These are phyloP conservation scores for Tetragonula clypearis DNA, from an alignment of 1,140 invertebrate genomes.

Conservation along the genomic window DNA sequence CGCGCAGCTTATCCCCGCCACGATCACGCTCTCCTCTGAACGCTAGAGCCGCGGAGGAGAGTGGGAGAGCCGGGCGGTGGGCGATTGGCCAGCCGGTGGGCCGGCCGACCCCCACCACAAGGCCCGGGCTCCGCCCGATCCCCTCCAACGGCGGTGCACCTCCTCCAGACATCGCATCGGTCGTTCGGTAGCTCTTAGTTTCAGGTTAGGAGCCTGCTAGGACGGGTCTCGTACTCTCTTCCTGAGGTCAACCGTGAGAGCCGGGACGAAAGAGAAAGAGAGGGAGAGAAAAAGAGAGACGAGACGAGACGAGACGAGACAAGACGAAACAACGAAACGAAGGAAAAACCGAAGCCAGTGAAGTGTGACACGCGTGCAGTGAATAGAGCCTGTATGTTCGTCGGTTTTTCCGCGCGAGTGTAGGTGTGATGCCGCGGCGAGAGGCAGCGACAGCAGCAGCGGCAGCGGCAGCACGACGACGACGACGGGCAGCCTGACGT, in stretches of 20 bases:
- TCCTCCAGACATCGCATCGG: conserved; percentile 81
- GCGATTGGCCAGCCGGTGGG: conserved; percentile 72
- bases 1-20: conserved; percentile 64
- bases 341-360: conserved; percentile 41
- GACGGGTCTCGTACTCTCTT: conserved; percentile 80
- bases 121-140: conserved; percentile 63
- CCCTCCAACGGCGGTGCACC: conserved; percentile 73
- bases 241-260: conserved; percentile 61
- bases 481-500: conserved; percentile 34
- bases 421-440: conserved; percentile 45
- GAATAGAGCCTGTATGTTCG: not conserved
- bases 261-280: conserved; percentile 24
- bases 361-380: conserved; percentile 51
- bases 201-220: conserved; percentile 83
- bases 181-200: conserved; percentile 82
- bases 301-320: conserved; percentile 35
- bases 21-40: conserved; percentile 48
- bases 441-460: not conserved
- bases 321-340: not conserved
- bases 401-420: conserved; percentile 44
- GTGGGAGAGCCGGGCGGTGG: conserved; percentile 58
- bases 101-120: conserved; percentile 72
- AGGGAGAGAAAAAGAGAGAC: conserved; percentile 15
- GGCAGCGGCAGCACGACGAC: not conserved
- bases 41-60: conserved; percentile 58